phyloP scores from a whole-genome alignment of 2,888 invertebrate genomes.

The Macaria notata region DNA sequence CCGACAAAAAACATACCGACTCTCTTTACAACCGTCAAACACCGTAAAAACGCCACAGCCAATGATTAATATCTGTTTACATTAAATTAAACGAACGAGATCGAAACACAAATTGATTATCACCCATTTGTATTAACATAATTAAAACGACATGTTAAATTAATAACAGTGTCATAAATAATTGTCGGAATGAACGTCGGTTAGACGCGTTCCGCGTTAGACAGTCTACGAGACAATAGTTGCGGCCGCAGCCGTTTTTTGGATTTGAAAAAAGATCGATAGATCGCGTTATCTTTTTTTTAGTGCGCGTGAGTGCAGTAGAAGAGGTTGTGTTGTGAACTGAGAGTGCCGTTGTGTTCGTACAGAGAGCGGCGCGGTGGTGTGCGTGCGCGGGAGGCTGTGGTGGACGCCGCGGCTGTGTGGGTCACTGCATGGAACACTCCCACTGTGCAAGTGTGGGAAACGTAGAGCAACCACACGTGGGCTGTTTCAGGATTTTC shows the following conservation, averaged over 20 bases:
- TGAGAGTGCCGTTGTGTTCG: constrained; percentile 78
- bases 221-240: constrained; percentile 70
- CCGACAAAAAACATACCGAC: constrained; percentile 52
- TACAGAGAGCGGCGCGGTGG: constrained; percentile 56
- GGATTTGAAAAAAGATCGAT: constrained; percentile 78
- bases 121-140: constrained; percentile 78
- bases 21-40: constrained; percentile 48
- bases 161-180: constrained; percentile 75
- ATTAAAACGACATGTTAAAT: constrained; percentile 78
- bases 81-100: constrained; percentile 72
- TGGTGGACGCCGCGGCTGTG: constrained; percentile 58
- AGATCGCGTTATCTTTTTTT: constrained; percentile 79
- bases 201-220: constrained; percentile 65
- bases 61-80: constrained; percentile 76
- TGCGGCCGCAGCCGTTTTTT: constrained; percentile 61
- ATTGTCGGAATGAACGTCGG: constrained; percentile 63
- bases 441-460: constrained; percentile 68
- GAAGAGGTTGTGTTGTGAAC: constrained; percentile 78
- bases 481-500: constrained; percentile 21
- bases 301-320: constrained; percentile 82
- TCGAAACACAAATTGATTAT: constrained; percentile 76
- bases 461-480: constrained; percentile 53
- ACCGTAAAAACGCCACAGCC: constrained; percentile 70
- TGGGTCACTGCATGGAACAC: constrained; percentile 73
- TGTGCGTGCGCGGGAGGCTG: constrained; percentile 71